Base-by-base conservation (phyloP, 35 echinoderm and acorn worm species). In the Patiria miniata region DNA sequence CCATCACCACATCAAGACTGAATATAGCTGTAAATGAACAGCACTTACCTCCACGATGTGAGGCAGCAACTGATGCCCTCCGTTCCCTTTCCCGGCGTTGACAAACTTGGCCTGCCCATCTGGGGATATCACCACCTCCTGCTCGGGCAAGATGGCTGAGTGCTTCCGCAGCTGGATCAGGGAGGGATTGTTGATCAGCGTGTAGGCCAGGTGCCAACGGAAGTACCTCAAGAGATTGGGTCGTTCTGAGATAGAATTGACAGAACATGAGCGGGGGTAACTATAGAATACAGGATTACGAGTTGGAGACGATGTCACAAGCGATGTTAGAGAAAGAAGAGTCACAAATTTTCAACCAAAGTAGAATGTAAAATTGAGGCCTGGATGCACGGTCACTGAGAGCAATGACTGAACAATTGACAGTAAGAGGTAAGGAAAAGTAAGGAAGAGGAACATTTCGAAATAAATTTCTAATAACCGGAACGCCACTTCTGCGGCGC, bases 121-220 rank as follows among this genome's bases (percentile, higher is more conserved):
- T 23, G 23, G 26, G 26, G n/a, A n/a, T n/a, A 73, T 73, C 26
- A 34, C 29, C 26, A 73, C 65, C 2, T 73, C 65, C 34, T 73
- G 26, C 14, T 73, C n/a, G 1, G 34, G 34, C 1, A 34, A 73
- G 34, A 73, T 23, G 0, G 65, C 65, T 26, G 65, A 7, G 53
- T 33, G n/a, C 57, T 84, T 84, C 32, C 82, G 82, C 38, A 58
- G 53, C 0, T 38, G 22, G 57, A 84, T 84, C 19, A 84, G 28
- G 1, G 82, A 60, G 17, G 82, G 82, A 58, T 84, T 84, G 82
- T 84, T 84, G 23, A 84, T 53, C 37, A 84, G 30, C 57, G 82
- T 84, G 53, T 58, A 58, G 21, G 82, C 82, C 10, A 84, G 9
- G 34, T 84, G 82, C 82, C 82, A 84, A 51, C 53, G 82, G 54